Percentiles rank a stretch among this genome's conserved stretches.
Conservation (phyloP, 2,797 vertebrate species). For the Enteromius anoplus region DNA sequence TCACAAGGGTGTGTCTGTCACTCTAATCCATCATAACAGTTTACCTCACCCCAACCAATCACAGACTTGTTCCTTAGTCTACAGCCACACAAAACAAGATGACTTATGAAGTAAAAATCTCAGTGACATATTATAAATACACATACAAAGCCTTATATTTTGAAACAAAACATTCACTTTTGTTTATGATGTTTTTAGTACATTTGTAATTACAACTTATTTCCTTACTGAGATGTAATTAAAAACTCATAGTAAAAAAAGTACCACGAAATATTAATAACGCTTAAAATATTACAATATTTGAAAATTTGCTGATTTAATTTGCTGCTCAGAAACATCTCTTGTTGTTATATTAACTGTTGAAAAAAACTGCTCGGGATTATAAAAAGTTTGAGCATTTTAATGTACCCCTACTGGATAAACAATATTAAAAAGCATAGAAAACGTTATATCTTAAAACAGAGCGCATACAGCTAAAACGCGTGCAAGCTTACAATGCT, state of each 20-base stretch:
- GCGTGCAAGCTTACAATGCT: neutral
- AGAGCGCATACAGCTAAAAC: neutral
- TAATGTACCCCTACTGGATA: neutral
- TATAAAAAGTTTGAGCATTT: neutral
- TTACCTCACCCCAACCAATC: conserved; percentile 7
- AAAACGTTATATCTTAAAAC: neutral
- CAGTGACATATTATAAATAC: neutral
- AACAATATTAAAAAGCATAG: neutral
- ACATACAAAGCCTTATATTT: neutral
- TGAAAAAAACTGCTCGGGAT: neutral
- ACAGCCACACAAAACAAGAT: neutral
- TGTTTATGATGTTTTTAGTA: neutral
- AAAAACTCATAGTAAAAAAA: neutral
- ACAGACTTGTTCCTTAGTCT: neutral
- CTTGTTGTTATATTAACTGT: neutral
- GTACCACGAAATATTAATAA: neutral
- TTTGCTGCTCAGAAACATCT: neutral
- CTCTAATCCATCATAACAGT: neutral
- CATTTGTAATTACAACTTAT: neutral
- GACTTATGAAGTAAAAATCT: neutral
- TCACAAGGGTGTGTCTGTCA: neutral
- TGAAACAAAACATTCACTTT: neutral
- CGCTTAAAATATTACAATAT: neutral
- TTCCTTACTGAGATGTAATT: neutral
- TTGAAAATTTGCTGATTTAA: neutral